phyloP scores from a whole-genome alignment of 2,888 invertebrate genomes.

The Abrostola triplasia region DNA sequence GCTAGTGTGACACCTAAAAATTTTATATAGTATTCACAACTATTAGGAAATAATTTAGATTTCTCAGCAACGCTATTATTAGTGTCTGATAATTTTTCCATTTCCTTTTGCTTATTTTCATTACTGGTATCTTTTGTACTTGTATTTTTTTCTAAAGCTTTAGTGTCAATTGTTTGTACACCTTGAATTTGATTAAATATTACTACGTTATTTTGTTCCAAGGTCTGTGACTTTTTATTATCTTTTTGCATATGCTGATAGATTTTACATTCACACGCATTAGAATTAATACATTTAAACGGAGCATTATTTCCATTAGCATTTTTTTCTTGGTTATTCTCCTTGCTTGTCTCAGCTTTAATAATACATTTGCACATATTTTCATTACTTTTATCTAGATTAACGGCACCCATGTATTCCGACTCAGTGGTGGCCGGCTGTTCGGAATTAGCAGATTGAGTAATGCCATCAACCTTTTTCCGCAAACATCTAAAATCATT shows the following conservation, averaged over 20 bases:
- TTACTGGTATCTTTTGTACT: constrained; percentile 8
- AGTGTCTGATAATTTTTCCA: constrained; percentile 11
- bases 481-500: background rate
- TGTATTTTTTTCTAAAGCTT: constrained; percentile 1
- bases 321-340: constrained; percentile 21
- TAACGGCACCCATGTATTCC: constrained; percentile 74
- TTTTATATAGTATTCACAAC: constrained; percentile 70
- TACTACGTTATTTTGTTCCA: constrained; percentile 15
- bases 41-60: constrained; percentile 47
- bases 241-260: constrained; percentile 31
- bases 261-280: constrained; percentile 57
- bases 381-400: constrained; percentile 77
- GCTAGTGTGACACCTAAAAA: constrained; percentile 80
- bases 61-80: constrained; percentile 37
- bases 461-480: constrained; percentile 9
- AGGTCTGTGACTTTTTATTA: constrained; percentile 23
- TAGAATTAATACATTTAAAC: constrained; percentile 60
- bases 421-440: constrained; percentile 62
- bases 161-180: constrained; percentile 1
- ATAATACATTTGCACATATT: constrained; percentile 60
- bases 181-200: constrained; percentile 21
- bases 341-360: constrained; percentile 22
- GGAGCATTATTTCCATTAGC: constrained; percentile 19
- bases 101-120: constrained; percentile 14
- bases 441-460: constrained; percentile 5